phyloP scores from a whole-genome alignment of 1,140 invertebrate species.

The Metopolophium dirhodum region DNA sequence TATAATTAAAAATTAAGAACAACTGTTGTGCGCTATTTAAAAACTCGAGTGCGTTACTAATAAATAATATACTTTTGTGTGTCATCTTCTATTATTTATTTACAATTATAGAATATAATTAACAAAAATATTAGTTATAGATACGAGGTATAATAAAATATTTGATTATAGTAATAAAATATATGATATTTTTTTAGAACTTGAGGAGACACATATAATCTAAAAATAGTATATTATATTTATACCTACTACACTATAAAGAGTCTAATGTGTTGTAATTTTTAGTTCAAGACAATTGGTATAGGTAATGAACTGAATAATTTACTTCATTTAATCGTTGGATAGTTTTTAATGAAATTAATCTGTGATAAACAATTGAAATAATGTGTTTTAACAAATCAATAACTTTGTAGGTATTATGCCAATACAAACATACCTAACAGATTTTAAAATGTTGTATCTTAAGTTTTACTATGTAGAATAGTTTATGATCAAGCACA shows the following conservation, averaged over 20 bases:
- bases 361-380: slow-evolving; percentile 40
- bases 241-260: not conserved
- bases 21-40: not conserved
- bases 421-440: not conserved
- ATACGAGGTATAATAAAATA: not conserved
- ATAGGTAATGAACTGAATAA: not conserved
- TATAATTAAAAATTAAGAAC: not conserved
- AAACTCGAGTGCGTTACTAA: not conserved
- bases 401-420: not conserved
- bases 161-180: not conserved
- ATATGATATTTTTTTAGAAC: not conserved
- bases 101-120: not conserved
- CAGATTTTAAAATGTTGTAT: not conserved
- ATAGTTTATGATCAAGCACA: not conserved
- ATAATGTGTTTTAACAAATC: not conserved
- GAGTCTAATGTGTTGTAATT: not conserved
- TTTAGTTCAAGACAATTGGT: not conserved
- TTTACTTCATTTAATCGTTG: slow-evolving; percentile 8
- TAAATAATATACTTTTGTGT: not conserved
- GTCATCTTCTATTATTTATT: not conserved
- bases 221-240: not conserved
- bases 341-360: slow-evolving; percentile 32
- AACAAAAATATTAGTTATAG: not conserved
- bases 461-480: not conserved
- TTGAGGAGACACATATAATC: not conserved